Conservation (phyloP, 2,113 vertebrate species). For the Illadopsis cleaveri region DNA sequence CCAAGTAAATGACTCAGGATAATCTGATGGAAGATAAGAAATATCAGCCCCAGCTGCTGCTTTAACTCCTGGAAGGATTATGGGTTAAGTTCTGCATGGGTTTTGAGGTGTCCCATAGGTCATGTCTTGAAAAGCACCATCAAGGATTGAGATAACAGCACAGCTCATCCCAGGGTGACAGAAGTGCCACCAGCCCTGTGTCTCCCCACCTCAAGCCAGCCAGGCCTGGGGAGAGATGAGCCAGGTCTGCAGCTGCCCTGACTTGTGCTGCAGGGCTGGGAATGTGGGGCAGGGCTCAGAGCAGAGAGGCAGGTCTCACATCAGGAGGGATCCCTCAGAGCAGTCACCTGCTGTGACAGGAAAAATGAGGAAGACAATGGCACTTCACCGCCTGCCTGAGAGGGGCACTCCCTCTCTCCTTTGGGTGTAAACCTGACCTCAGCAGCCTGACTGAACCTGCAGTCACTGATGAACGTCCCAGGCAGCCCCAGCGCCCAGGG, state of each 20-base stretch:
- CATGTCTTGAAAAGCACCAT: not conserved
- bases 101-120: not conserved
- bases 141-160: not conserved
- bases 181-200: not conserved
- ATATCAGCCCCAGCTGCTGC: not conserved
- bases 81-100: not conserved
- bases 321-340: not conserved
- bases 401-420: not conserved
- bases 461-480: not conserved
- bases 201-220: fast-evolving
- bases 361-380: not conserved
- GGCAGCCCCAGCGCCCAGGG: fast-evolving
- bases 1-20: conserved; percentile 6
- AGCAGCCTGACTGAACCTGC: not conserved
- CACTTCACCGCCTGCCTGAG: not conserved
- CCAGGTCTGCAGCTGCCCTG: not conserved
- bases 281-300: fast-evolving
- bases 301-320: not conserved
- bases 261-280: not conserved
- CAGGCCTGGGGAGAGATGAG: not conserved
- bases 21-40: not conserved
- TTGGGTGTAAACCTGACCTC: not conserved
- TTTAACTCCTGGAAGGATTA: not conserved
- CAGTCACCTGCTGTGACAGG: not conserved
- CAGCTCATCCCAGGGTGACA: not conserved